These are phyloP conservation scores for Tapera naevia DNA, from an alignment of 2,797 vertebrate species.

Conservation along the genomic window DNA sequence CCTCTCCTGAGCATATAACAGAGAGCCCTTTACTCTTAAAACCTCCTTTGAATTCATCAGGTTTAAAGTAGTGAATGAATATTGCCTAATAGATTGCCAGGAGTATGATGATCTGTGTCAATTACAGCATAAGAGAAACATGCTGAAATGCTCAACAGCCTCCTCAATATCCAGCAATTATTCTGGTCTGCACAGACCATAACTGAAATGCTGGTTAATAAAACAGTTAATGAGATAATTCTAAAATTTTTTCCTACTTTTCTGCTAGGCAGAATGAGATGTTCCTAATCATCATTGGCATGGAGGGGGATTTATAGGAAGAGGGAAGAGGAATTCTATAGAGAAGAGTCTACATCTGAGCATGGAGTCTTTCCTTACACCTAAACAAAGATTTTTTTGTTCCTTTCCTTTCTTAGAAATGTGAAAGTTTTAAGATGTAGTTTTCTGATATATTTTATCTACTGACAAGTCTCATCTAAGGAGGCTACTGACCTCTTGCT, in stretches of 20 bases:
- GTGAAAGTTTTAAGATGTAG: background rate
- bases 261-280: background rate
- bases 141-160: background rate
- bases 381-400: background rate
- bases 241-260: background rate
- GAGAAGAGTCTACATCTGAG: background rate
- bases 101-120: background rate
- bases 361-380: background rate
- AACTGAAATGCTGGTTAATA: background rate
- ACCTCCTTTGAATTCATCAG: background rate
- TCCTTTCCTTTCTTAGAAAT: background rate
- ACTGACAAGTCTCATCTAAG: background rate
- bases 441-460: background rate
- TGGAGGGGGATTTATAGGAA: background rate
- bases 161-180: background rate
- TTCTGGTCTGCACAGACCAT: background rate
- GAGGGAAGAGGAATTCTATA: background rate
- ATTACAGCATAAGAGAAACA: background rate
- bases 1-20: background rate
- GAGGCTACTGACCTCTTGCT: background rate
- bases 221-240: background rate
- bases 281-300: background rate
- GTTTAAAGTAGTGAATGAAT: background rate
- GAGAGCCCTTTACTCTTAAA: background rate
- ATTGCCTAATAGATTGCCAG: background rate